A percentile compares a stretch with the other conserved stretches of the same genome.
Evolutionary conservation across 2,113 vertebrate genomes (phyloP).

Genomic region (Cacatua alba): DNA sequence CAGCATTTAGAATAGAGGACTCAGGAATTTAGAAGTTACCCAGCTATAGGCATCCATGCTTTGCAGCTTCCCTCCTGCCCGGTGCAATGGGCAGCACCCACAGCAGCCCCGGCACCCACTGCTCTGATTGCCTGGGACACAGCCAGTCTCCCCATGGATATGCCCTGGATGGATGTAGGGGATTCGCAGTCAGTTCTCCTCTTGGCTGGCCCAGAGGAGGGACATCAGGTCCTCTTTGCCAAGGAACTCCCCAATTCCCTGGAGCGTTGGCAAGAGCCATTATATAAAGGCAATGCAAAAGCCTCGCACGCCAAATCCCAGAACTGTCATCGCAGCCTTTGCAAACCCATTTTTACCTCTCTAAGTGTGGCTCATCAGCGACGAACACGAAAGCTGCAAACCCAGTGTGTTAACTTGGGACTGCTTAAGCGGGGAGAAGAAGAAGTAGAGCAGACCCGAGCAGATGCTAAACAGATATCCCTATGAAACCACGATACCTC

Average conservation of each 20-base stretch:
- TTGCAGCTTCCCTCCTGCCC: background rate
- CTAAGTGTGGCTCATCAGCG: conserved; percentile 6
- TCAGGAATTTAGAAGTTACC: background rate
- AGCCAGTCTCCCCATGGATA: rapidly evolving
- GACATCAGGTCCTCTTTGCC: background rate
- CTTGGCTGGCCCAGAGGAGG: rapidly evolving
- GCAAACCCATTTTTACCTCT: conserved; percentile 49
- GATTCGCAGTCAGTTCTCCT: background rate
- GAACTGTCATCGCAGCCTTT: conserved; percentile 52
- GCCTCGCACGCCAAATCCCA: background rate
- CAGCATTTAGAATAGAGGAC: background rate
- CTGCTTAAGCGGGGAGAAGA: background rate
- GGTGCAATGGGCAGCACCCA: rapidly evolving
- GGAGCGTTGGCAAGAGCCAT: background rate
- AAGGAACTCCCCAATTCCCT: background rate
- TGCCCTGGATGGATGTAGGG: rapidly evolving
- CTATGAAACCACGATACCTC: background rate
- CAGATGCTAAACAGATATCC: background rate
- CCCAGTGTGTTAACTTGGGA: background rate
- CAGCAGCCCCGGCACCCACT: background rate
- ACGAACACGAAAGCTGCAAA: background rate
- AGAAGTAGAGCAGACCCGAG: background rate
- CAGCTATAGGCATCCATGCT: rapidly evolving
- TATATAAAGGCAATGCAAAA: background rate
- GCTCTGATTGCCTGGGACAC: background rate